Base-by-base conservation (phyloP, 2,797 vertebrate genomes). In the Chaetophractus vellerosus region DNA sequence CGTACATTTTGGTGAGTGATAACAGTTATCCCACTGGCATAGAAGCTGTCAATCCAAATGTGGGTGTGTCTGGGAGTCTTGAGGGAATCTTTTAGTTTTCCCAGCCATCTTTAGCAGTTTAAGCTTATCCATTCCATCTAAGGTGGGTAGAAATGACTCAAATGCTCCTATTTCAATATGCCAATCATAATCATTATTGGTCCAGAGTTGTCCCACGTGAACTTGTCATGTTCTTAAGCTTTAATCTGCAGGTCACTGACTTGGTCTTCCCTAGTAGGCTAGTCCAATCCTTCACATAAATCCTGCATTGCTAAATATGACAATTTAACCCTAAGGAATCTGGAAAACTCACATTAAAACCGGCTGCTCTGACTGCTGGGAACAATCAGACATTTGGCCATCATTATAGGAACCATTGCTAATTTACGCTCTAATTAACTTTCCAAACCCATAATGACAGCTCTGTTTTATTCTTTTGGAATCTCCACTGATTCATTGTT, bases 341-440 rank as follows among this genome's bases (percentile, higher is more conserved):
- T 52, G 18, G 18, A 5, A 88, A 97, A 76, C 12, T 93, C 88
- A 11, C 15, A 1, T 88, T 61, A 87, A 59, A 97, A 84, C 23
- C 2, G 24, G 12, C 7, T 72, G 90, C 11, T 63, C 57, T 95
- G 61, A 52, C 89, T 91, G 23, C 59, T 97, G 84, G 90, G 88
- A 97, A 89, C 68, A 96, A 71, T 96, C 61, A 85, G 31, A 23
- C 36, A 91, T 96, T 96, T 97, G 90, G 55, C 68, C 74, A 72
- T 80, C 94, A 94, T 96, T 97, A 95, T 33, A 66, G 10, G 50
- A 92, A 80, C 91, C 71, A 76, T 85, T 64, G 88, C 68, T 96
- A 95, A 95, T 92, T 94, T 93, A 88, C 71, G 21, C 45, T 76
- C 41, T 93, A 92, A 95, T 92, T 96, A 92, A 97, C 38, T 79